Conservation (phyloP, 2,888 invertebrate genomes). For the Troides aeacus region DNA sequence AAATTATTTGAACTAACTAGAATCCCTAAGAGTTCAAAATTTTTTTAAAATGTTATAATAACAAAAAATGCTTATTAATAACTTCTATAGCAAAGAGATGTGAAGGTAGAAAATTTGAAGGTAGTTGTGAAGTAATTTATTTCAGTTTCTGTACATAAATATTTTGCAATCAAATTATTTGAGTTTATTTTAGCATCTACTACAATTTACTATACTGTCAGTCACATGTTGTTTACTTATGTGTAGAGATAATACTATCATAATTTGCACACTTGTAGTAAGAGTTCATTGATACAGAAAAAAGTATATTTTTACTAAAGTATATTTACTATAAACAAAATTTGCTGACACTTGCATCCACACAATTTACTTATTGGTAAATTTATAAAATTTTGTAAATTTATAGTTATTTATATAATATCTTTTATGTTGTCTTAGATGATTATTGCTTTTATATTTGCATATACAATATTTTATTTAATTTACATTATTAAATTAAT, state of each 20-base stretch:
- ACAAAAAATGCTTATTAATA: background rate
- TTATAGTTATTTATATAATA: no score
- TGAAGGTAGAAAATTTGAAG: no score
- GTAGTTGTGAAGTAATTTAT: no score
- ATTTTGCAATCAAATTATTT: background rate
- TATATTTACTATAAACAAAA: no score
- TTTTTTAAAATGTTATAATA: background rate
- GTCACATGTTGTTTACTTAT: slow-evolving; percentile 26
- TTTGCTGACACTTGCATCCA: no score
- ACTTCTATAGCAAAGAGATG: no score
- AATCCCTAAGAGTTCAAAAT: background rate
- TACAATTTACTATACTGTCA: slow-evolving; percentile 12
- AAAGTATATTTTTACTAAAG: background rate
- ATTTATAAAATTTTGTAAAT: no score
- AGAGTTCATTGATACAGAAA: slow-evolving; percentile 21
- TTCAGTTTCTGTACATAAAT: background rate
- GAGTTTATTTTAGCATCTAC: background rate
- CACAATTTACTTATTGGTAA: no score
- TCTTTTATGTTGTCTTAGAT: no score
- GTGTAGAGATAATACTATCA: slow-evolving; percentile 24
- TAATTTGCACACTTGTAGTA: slow-evolving; percentile 14
- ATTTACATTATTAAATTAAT: no score
- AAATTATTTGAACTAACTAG: background rate
- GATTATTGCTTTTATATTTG: no score
- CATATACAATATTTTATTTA: no score